phyloP scores from a whole-genome alignment of 2,113 vertebrate species.

The Athene noctua region DNA sequence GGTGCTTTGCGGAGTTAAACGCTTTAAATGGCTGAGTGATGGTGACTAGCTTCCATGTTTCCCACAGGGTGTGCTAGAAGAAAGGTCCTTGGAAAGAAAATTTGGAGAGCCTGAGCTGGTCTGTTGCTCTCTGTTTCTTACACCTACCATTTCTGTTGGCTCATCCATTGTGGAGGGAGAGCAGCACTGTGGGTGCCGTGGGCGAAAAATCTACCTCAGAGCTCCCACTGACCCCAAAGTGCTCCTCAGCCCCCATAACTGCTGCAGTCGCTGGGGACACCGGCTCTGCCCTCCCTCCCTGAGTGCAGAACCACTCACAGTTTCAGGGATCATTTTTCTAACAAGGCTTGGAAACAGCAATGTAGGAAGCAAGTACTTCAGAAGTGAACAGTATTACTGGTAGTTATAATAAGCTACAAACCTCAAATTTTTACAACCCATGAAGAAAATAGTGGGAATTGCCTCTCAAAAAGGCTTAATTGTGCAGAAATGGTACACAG shows the following conservation, averaged over 20 bases:
- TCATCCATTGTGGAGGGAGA: background rate
- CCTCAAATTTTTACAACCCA: background rate
- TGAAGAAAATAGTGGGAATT: background rate
- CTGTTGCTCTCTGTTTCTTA: background rate
- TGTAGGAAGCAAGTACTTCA: background rate
- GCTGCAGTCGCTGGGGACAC: background rate
- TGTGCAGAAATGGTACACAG: background rate
- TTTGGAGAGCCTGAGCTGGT: background rate
- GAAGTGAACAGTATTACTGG: background rate
- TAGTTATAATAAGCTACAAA: background rate
- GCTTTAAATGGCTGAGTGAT: background rate
- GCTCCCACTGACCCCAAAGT: background rate
- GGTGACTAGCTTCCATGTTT: background rate
- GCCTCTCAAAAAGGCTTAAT: background rate
- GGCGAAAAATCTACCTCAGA: background rate
- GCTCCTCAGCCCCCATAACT: background rate
- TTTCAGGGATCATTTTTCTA: background rate
- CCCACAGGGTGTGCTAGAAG: background rate
- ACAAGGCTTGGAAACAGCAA: background rate
- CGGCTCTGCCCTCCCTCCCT: background rate
- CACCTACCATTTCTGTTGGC: background rate
- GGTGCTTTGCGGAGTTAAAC: background rate
- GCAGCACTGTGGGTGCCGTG: background rate
- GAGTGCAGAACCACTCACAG: background rate
- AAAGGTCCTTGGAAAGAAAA: background rate